Evolutionary conservation across 2,888 invertebrate genomes (phyloP).

Genomic region (Zygogramma bicolorata): DNA sequence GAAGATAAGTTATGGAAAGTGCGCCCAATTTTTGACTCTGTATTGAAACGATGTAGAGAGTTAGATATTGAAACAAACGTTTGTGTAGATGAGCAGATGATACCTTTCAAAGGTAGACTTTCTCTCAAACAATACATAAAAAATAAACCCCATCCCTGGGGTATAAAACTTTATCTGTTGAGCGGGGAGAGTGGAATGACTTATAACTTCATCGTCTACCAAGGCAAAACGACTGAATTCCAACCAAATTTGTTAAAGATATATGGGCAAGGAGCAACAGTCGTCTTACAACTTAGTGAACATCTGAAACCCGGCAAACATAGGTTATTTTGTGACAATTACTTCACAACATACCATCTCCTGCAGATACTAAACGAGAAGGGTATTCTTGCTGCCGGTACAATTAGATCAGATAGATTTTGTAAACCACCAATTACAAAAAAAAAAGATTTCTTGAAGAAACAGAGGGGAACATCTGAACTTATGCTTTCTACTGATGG

Average conservation of each 20-base stretch:
- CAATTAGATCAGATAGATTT: conserved; percentile 42
- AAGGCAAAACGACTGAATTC: conserved; percentile 23
- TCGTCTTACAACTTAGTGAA: conserved; percentile 35
- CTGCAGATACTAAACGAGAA: conserved; percentile 17
- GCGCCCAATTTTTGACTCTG: conserved; percentile 42
- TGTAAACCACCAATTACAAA: conserved; percentile 40
- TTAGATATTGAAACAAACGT: conserved; percentile 32
- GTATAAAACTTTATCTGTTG: conserved; percentile 17
- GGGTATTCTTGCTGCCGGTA: conserved; percentile 29
- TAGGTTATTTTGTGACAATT: conserved; percentile 40
- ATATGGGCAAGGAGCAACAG: conserved; percentile 27
- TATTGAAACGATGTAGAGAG: conserved; percentile 36
- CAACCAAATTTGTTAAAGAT: not conserved
- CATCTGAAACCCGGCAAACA: conserved; percentile 21
- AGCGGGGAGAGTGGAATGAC: conserved; percentile 21
- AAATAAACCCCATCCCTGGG: conserved; percentile 30
- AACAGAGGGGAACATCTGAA: conserved; percentile 36
- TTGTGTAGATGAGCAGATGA: conserved; percentile 29
- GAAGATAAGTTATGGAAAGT: conserved; percentile 50
- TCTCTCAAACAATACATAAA: conserved; percentile 34
- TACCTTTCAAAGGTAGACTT: conserved; percentile 36
- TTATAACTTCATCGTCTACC: conserved; percentile 22
- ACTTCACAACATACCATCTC: conserved; percentile 25
- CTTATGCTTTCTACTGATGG: conserved; percentile 39
- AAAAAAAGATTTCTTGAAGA: conserved; percentile 41